A percentile compares a stretch with the other conserved stretches of the same genome.
Conservation (phyloP, 1,140 invertebrate genomes). For the Danaus plexippus region DNA sequence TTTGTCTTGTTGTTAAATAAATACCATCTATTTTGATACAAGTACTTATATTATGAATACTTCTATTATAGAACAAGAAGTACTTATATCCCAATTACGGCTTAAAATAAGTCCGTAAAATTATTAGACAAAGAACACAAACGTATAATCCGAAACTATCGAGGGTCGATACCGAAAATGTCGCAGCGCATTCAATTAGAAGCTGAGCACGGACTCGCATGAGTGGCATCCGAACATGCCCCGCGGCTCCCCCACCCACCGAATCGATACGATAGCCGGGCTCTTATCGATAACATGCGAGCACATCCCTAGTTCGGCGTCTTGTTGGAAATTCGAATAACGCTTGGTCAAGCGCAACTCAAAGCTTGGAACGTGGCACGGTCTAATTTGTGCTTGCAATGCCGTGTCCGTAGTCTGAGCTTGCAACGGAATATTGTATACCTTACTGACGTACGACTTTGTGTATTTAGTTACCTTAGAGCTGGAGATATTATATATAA, state of each 20-base stretch:
- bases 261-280: constrained; percentile 45
- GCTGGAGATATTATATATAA: constrained; percentile 3
- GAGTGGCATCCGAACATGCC: constrained; percentile 52
- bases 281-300: constrained; percentile 27
- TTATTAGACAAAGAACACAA: too few species aligned
- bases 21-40: too few species aligned
- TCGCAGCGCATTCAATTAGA: constrained; percentile 54
- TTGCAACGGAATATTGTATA: constrained; percentile 36
- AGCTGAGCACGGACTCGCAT: constrained; percentile 48
- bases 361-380: constrained; percentile 53
- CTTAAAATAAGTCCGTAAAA: too few species aligned
- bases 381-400: constrained; percentile 51
- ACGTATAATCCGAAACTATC: constrained; percentile 12
- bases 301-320: constrained; percentile 40
- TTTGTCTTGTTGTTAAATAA: too few species aligned
- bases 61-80: too few species aligned
- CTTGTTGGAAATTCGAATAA: constrained; percentile 62
- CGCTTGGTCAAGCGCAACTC: constrained; percentile 64
- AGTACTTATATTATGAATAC: too few species aligned
- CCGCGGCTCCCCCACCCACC: constrained; percentile 29
- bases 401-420: constrained; percentile 33
- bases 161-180: constrained; percentile 28
- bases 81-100: too few species aligned
- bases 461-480: constrained; percentile 8
- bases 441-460: constrained; percentile 1